phyloP scores from a whole-genome alignment of 2,888 invertebrate species.

The Celastrina argiolus region DNA sequence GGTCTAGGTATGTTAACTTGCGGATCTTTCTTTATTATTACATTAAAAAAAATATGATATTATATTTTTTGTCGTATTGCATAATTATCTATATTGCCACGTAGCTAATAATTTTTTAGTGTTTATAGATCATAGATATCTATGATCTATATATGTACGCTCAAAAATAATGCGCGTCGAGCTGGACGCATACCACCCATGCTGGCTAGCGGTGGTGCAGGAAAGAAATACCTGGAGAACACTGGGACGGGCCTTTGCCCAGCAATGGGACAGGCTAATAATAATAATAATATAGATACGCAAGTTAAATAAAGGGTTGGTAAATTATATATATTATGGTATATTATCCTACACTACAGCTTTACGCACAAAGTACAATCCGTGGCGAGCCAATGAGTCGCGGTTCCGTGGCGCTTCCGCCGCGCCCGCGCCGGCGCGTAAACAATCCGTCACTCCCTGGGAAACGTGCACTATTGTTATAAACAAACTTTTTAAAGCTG shows the following conservation, averaged over 20 bases:
- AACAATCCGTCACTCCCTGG: constrained; percentile 47
- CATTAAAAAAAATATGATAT: no score
- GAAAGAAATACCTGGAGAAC: no score
- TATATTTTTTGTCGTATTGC: no score
- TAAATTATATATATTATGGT: not conserved
- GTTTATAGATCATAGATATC: no score
- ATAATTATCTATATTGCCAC: no score
- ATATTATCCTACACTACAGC: not conserved
- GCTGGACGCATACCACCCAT: no score
- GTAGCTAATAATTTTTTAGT: no score
- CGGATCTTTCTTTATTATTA: no score
- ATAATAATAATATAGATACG: no score
- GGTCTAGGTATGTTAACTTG: not conserved
- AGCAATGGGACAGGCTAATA: no score
- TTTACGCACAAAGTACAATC: constrained; percentile 28
- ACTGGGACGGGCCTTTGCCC: no score
- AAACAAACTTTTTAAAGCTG: not conserved
- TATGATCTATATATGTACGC: not conserved
- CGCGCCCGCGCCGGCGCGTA: constrained; percentile 58
- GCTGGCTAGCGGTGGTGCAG: no score
- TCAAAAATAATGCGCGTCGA: not conserved
- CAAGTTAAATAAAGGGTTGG: not conserved
- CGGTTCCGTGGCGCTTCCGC: constrained; percentile 70
- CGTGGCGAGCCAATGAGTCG: constrained; percentile 65
- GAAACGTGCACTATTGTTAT: constrained; percentile 8